Base-by-base conservation (phyloP, 2,888 invertebrate species). In the Spisula solida region DNA sequence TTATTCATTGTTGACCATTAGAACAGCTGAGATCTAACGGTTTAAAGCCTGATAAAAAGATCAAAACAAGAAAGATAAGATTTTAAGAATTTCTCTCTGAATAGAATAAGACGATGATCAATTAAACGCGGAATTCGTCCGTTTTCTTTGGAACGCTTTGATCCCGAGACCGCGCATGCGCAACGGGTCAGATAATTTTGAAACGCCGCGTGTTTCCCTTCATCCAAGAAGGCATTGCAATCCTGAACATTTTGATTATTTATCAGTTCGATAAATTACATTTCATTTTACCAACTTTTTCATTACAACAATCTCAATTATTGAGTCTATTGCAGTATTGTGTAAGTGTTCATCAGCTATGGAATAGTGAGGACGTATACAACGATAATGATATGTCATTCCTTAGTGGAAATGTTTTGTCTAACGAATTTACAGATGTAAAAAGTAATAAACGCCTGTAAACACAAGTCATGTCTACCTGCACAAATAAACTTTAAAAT, bases 91-190 rank as follows among this genome's bases (percentile, higher is more conserved):
- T 75, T 75, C 34, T 31, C 75, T 31, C 5, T 34, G 31, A 75
- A 75, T 75, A 16, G 25, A 14, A 34, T 18, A 34, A 16, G 31
- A 75, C 31, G 75, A 47, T 41, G 20, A 70, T 48, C 75, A 75
- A 83, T 83, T 83, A 83, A 70, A 70, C 29, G n/a, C 14, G 83
- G 83, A 83, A 83, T 83, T 70, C 48, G 51, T 83, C 48, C 51
- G 75, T 14, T 20, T n/a, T 29, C 41, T n/a, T 34, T 75, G n/a
- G 18, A 25, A 20, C 47, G 51, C 83, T 83, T 83, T 83, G 83
- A 83, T 75, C 83, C 29, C 18, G 20, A 25, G 51, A 29, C 51
- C n/a, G 83, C 10, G 51, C 75, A 20, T 83, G 83, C 51, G 29
- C 31, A 31, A 75, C 75, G 12, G 16, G 0, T 34, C 29, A 75